Evolutionary conservation across 2,888 invertebrate species (phyloP).

Genomic region (Cheilosia scutellata): DNA sequence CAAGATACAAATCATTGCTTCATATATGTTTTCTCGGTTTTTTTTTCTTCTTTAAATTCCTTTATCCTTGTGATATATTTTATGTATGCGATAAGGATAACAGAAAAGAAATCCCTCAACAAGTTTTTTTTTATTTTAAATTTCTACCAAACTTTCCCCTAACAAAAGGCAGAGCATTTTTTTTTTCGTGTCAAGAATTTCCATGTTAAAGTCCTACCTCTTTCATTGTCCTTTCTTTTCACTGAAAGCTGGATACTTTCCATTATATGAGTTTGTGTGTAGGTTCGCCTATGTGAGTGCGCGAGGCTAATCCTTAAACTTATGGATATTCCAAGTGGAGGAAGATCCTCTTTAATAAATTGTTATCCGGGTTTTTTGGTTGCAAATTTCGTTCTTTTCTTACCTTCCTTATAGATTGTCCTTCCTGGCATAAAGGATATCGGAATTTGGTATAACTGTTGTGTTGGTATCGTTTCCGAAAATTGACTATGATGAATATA

Average conservation of each 20-base stretch:
- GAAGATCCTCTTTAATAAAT: constrained; percentile 64
- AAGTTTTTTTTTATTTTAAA: constrained; percentile 28
- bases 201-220: constrained; percentile 7
- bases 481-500: constrained; percentile 31
- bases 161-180: neutral
- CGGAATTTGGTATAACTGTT: neutral
- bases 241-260: neutral
- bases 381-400: constrained; percentile 20
- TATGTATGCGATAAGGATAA: constrained; percentile 2
- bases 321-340: constrained; percentile 53
- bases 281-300: constrained; percentile 1
- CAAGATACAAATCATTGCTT: constrained; percentile 27
- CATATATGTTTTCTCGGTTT: neutral
- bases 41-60: neutral
- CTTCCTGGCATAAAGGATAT: neutral
- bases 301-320: constrained; percentile 49
- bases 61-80: constrained; percentile 33
- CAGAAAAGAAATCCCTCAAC: constrained; percentile 36
- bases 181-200: constrained; percentile 10
- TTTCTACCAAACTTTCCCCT: constrained; percentile 10
- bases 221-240: constrained; percentile 20
- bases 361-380: constrained; percentile 47
- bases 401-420: constrained; percentile 7
- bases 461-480: constrained; percentile 14
- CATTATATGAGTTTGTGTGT: neutral